phyloP scores from a whole-genome alignment of 2,113 vertebrate genomes.

The Tragulus kanchil region DNA sequence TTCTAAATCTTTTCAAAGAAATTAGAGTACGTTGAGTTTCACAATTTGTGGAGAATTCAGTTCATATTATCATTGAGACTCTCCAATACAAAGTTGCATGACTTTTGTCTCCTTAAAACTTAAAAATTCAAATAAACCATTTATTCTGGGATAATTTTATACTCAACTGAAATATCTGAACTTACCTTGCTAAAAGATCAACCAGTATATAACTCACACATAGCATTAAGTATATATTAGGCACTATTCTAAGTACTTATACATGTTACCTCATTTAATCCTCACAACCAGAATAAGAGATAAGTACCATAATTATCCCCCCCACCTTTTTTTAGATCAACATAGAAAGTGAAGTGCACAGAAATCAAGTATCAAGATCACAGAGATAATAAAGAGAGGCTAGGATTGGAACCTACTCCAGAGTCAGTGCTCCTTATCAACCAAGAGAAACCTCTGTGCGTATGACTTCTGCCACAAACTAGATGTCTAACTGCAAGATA shows the following conservation, averaged over 20 bases:
- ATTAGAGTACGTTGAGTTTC: not conserved
- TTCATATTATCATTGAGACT: not conserved
- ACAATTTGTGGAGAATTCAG: not conserved
- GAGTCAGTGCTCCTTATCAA: not conserved
- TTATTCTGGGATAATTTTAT: slow-evolving; percentile 15
- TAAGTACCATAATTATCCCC: not conserved
- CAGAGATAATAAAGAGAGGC: not conserved
- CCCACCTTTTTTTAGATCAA: not conserved
- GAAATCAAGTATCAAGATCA: not conserved
- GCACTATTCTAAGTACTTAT: not conserved
- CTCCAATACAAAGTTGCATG: not conserved
- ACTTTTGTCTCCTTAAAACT: not conserved
- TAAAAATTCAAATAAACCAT: not conserved
- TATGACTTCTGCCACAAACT: not conserved
- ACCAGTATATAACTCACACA: not conserved
- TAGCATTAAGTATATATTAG: not conserved
- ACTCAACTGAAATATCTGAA: not conserved
- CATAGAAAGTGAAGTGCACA: not conserved
- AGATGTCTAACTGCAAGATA: not conserved
- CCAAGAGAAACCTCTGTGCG: not conserved
- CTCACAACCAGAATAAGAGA: not conserved
- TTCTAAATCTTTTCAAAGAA: not conserved
- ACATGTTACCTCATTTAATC: not conserved
- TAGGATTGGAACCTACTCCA: not conserved
- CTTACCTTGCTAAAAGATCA: not conserved